These are phyloP conservation scores for Beris chalybata DNA, from an alignment of 2,888 invertebrate species.

Conservation along the genomic window DNA sequence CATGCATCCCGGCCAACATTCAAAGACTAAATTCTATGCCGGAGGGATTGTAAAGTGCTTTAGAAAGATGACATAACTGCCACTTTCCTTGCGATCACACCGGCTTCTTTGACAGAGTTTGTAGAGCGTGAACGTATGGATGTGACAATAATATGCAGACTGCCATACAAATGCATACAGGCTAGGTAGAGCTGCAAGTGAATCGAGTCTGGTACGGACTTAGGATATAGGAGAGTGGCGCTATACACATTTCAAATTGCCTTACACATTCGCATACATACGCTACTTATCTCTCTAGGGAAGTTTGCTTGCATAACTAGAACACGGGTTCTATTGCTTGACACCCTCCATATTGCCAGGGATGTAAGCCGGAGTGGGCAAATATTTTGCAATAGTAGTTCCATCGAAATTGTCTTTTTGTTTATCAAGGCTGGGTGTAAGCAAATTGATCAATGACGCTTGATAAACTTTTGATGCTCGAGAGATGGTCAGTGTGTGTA, in stretches of 20 bases:
- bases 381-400: not conserved
- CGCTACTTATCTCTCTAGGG: constrained; percentile 7
- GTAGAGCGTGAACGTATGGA: too few relatives aligned
- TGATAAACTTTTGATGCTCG: constrained; percentile 19
- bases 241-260: constrained; percentile 17
- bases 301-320: not conserved
- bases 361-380: too few relatives aligned
- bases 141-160: too few relatives aligned
- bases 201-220: not conserved
- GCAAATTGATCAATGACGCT: constrained; percentile 31
- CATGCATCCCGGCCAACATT: too few relatives aligned
- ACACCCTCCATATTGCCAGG: not conserved
- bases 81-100: too few relatives aligned
- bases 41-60: constrained; percentile 19
- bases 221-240: constrained; percentile 1
- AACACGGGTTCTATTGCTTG: too few relatives aligned
- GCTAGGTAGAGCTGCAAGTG: too few relatives aligned
- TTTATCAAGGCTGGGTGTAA: constrained; percentile 20
- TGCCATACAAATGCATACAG: too few relatives aligned
- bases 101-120: too few relatives aligned
- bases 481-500: not conserved
- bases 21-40: constrained; percentile 6
- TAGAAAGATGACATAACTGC: constrained; percentile 7
- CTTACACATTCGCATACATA: constrained; percentile 10
- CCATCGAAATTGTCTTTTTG: constrained; percentile 25